Evolutionary conservation across 2,888 invertebrate genomes (phyloP), one percentile per base, ranked within the genome.

Genomic region (Dynastes hyllus): DNA sequence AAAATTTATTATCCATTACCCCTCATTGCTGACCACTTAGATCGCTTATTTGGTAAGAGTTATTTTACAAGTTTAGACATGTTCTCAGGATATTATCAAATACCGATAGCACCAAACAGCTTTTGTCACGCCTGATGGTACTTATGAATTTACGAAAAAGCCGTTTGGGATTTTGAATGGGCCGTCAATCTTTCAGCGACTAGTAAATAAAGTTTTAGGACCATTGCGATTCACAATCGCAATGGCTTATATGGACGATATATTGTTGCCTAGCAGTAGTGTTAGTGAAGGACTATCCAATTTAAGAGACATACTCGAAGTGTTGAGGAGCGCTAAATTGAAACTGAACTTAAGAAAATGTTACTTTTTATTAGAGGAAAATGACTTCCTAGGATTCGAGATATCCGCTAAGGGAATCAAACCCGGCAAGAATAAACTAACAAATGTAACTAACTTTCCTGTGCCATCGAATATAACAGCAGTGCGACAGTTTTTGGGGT

Each of bases 131-230:
- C 84, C 83, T 0, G 85, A 85, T 40, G 86, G 86, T 8, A 80
- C 86, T 22, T 22, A 82, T 67, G 84, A 88, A 81, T 86, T 84
- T 71, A 70, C 81, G 2, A 73, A 83, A 0, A 83, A 86, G 84
- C 84, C 85, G 4, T 88, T 87, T 78, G 87, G 87, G 8, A 2
- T 87, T 4, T 70, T 83, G 0, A 87, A 87, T 73, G 86, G 86
- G 77, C 84, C 5, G 32, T 37, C 32, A 37, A 37, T 37, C 32
- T 37, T 37, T 5, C 32, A 37, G 32, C 32, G 32, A 29, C 79
- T 85, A 76, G 85, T 87, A n/a, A 80, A 81, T 67, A 69, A 40
- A n/a, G 71, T 79, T 13, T 77, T 80, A 22, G 65, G 51, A 5
- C 69, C 76, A 0, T 16, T 75, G n/a, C 32, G 58, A 9, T 27